phyloP scores from a whole-genome alignment of 2,797 vertebrate genomes.

The Spheniscus humboldti region DNA sequence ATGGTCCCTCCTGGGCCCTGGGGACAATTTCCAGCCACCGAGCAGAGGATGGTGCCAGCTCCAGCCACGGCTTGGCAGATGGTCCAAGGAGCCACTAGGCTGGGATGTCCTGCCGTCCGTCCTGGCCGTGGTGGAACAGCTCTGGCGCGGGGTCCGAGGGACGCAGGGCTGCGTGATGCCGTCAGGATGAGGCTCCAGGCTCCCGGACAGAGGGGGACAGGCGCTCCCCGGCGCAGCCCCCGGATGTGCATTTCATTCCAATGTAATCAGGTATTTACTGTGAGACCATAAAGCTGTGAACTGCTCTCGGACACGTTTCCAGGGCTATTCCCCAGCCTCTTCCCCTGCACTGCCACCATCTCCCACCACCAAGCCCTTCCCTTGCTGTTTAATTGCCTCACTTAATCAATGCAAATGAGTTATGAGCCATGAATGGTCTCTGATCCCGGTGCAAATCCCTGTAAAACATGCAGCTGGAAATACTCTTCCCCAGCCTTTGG shows the following conservation, averaged over 20 bases:
- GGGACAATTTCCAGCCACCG: neutral
- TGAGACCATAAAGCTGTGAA: neutral
- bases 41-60: neutral
- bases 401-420: neutral
- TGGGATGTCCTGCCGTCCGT: neutral
- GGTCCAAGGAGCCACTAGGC: neutral
- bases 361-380: neutral
- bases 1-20: neutral
- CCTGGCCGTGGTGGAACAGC: neutral
- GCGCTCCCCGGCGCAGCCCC: neutral
- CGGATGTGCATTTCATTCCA: constrained; percentile 16
- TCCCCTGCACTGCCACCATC: neutral
- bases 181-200: neutral
- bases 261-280: neutral
- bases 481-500: neutral
- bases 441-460: neutral
- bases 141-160: rapidly evolving
- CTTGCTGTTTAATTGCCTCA: neutral
- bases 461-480: neutral
- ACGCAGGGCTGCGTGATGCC: rapidly evolving
- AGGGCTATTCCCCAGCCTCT: neutral
- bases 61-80: rapidly evolving
- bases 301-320: neutral
- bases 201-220: neutral
- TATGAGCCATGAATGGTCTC: neutral